Evolutionary conservation across 2,888 invertebrate genomes (phyloP).

Genomic region (Drosophila fungiperda): DNA sequence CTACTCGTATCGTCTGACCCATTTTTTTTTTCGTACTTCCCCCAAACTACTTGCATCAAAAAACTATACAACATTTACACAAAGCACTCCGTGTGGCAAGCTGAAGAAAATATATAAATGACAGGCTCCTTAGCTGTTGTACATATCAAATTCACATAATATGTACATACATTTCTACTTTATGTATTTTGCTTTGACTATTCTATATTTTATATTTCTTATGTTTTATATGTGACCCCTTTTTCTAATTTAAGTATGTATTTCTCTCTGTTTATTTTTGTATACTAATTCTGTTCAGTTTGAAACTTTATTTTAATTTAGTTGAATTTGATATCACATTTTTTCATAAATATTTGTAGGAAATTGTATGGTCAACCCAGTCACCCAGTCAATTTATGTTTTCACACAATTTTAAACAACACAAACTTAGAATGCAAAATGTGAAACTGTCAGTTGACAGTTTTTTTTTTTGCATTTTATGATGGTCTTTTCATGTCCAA

Average conservation of each 20-base stretch:
- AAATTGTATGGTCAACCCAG: background rate
- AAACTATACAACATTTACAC: constrained; percentile 12
- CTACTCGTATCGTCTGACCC: constrained; percentile 32
- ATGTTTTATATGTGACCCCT: background rate
- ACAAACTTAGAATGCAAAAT: background rate
- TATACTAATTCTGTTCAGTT: background rate
- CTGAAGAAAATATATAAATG: background rate
- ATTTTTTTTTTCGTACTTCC: constrained; percentile 8
- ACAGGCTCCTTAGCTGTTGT: background rate
- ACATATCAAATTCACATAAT: background rate
- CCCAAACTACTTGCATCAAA: constrained; percentile 5
- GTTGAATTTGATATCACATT: background rate
- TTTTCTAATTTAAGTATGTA: background rate
- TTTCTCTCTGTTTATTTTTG: background rate
- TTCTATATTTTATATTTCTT: background rate
- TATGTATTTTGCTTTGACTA: background rate
- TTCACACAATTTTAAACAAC: background rate
- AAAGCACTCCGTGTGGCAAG: background rate
- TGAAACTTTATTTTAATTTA: background rate
- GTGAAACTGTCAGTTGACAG: background rate
- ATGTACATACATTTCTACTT: background rate
- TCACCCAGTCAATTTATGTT: background rate
- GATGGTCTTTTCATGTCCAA: background rate
- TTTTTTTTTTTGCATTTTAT: background rate
- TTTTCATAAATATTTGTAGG: background rate